phyloP scores from a whole-genome alignment of 2,113 vertebrate species.

The Podiceps cristatus region DNA sequence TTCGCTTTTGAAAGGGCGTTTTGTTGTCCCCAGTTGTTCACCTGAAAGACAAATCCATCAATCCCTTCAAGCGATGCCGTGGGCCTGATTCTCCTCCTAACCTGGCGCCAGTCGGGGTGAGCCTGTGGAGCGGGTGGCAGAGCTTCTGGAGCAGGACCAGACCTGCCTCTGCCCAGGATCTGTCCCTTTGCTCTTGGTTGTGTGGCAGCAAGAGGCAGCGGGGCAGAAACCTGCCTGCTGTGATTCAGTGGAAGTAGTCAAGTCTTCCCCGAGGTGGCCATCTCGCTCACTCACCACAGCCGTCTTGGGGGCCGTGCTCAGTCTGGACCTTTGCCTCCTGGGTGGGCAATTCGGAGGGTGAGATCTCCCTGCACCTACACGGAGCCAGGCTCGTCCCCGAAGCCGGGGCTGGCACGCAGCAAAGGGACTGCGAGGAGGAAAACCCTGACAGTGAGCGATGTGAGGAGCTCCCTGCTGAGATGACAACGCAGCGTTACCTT shows the following conservation, averaged over 20 bases:
- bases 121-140: rapidly evolving
- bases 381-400: rapidly evolving
- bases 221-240: not conserved
- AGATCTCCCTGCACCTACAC: rapidly evolving
- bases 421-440: not conserved
- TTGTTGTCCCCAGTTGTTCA: not conserved
- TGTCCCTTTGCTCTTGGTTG: not conserved
- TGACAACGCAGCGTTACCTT: not conserved
- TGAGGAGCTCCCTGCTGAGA: not conserved
- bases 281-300: rapidly evolving
- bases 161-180: rapidly evolving
- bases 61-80: not conserved
- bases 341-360: rapidly evolving
- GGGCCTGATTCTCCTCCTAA: not conserved
- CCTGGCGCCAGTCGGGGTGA: rapidly evolving
- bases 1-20: not conserved
- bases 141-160: not conserved
- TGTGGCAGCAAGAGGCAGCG: not conserved
- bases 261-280: not conserved
- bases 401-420: rapidly evolving
- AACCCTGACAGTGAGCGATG: not conserved
- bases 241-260: rapidly evolving
- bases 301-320: rapidly evolving
- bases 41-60: not conserved
- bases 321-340: not conserved